phyloP scores from a whole-genome alignment of 2,797 vertebrate species.

The Tachyglossus aculeatus region DNA sequence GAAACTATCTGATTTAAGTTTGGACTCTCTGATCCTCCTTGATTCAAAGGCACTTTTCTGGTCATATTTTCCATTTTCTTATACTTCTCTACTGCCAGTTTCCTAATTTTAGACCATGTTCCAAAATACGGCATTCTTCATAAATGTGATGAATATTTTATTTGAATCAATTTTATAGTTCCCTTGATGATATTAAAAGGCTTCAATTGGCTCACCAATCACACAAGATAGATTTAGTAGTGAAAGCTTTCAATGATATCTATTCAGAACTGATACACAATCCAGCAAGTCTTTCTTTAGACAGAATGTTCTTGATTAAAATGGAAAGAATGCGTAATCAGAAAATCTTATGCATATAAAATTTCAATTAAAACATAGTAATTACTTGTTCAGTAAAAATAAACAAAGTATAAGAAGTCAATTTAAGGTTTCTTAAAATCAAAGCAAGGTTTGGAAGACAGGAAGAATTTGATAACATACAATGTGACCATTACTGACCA shows the following conservation, averaged over 20 bases:
- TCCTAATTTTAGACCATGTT: constrained; percentile 43
- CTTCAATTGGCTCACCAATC: constrained; percentile 43
- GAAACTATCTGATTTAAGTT: constrained; percentile 42
- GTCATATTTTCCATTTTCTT: constrained; percentile 23
- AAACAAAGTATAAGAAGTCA: background rate
- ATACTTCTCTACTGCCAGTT: constrained; percentile 19
- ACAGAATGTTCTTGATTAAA: constrained; percentile 27
- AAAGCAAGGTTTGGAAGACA: background rate
- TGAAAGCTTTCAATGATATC: constrained; percentile 34
- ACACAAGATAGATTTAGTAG: constrained; percentile 34
- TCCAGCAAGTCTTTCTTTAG: background rate
- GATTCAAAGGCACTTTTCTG: constrained; percentile 15
- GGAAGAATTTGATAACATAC: background rate
- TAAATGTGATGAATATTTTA: constrained; percentile 20
- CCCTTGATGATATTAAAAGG: constrained; percentile 42
- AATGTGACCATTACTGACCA: no score
- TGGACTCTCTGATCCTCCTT: constrained; percentile 9
- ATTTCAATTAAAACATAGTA: background rate
- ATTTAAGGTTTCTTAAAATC: constrained; percentile 9
- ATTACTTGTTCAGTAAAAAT: background rate
- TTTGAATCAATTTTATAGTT: constrained; percentile 42
- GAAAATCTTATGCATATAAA: background rate
- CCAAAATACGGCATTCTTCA: constrained; percentile 43
- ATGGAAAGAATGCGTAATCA: constrained; percentile 7
- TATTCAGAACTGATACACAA: constrained; percentile 45